Evolutionary conservation across 2,888 invertebrate species (phyloP).

Genomic region (Lydus trimaculatus): DNA sequence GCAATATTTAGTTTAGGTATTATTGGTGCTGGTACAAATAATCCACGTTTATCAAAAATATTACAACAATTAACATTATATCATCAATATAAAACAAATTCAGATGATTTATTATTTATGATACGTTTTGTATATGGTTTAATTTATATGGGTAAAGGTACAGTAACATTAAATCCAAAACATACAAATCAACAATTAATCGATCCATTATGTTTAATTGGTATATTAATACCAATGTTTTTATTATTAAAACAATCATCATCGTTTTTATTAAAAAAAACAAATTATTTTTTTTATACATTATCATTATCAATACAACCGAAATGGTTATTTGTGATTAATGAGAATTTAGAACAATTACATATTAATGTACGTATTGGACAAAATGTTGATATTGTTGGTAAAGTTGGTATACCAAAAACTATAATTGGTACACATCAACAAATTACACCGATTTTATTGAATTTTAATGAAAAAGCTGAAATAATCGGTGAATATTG

Average conservation of each 20-base stretch:
- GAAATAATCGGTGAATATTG: too few species aligned
- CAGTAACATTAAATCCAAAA: slow-evolving; percentile 92
- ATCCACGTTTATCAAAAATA: slow-evolving; percentile 94
- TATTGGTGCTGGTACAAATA: slow-evolving; percentile 87
- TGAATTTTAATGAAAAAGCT: too few species aligned
- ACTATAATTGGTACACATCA: slow-evolving; percentile 99
- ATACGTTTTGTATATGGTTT: slow-evolving; percentile 96
- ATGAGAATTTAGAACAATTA: slow-evolving; percentile 89
- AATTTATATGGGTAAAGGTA: slow-evolving; percentile 98
- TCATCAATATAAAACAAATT: slow-evolving; percentile 85
- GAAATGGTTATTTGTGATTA: slow-evolving; percentile 95
- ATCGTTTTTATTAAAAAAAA: slow-evolving; percentile 78
- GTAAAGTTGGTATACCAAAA: slow-evolving; percentile 99
- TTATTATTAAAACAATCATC: slow-evolving; percentile 52
- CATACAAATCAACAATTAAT: slow-evolving; percentile 95
- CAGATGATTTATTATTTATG: slow-evolving; percentile 91
- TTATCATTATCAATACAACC: slow-evolving; percentile 98
- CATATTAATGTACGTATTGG: slow-evolving; percentile 92
- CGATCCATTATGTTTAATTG: slow-evolving; percentile 94
- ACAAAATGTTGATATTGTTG: slow-evolving; percentile 97
- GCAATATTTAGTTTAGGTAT: slow-evolving; percentile 98
- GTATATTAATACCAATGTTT: slow-evolving; percentile 59
- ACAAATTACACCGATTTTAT: slow-evolving; percentile 96
- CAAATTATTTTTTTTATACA: slow-evolving; percentile 93
- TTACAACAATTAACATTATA: slow-evolving; percentile 95